Evolutionary conservation across 37 sponge, comb jelly and placozoan genomes (phyloP), one percentile per base, ranked within the genome.

Genomic region (Mnemiopsis leidyi): DNA sequence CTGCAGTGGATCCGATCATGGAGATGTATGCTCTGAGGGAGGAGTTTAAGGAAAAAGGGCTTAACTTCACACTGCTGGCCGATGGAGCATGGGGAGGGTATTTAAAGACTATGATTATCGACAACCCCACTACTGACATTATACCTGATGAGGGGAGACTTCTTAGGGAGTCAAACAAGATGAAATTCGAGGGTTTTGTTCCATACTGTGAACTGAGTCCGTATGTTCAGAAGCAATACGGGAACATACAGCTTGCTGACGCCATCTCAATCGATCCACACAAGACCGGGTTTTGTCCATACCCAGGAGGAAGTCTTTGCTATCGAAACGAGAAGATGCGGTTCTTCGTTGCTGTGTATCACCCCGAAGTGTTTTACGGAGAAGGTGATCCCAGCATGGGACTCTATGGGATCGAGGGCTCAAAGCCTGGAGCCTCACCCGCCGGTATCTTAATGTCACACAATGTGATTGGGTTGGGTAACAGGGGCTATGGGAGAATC

Each of bases 51-150:
- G 93, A 1, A 34, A 31, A 38, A 32, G 93, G 69, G 18, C 69
- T 93, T 32, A 93, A 93, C 93, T 93, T 69, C 23, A 28, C 69
- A 34, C n/a, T 93, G 7, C 93, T 69, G 1, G 93, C 69, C 29
- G 93, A 93, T 38, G 93, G 37, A 1, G 93, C 93, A 30, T 93
- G 93, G 93, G 93, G 93, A 3, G 93, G 93, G 32, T 93, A 93
- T 32, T 69, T 93, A 32, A 93, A 69, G 75, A 68, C 93, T 5
- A 93, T 93, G 69, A 23, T 93, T 9, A 69, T 69, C 25, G 79
- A 32, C 20, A 13, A 26, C 33, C 71, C 40, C 7, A 36, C 13
- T 1, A 76, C n/a, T 2, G 93, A 69, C 24, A 69, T 32, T 31
- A 25, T 68, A 3, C 73, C 23, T 13, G 9, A 33, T 26, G 1